Conservation (phyloP, 2,888 invertebrate species). For the Nezara viridula region DNA sequence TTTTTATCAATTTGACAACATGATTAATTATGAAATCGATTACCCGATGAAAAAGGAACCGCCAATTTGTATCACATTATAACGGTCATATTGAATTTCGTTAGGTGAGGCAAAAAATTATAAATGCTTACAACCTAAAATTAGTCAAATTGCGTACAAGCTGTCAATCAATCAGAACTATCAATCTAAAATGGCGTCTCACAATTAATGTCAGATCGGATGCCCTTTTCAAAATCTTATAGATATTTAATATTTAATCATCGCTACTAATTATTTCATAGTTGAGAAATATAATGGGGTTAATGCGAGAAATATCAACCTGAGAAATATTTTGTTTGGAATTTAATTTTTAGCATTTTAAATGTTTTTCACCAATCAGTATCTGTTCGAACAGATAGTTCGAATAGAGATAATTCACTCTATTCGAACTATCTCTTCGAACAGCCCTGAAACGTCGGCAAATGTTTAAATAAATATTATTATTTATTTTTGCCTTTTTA, state of each 20-base stretch:
- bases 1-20: not conserved
- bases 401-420: too few relatives aligned
- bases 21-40: not conserved
- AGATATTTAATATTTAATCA: not conserved
- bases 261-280: not conserved
- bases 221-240: not conserved
- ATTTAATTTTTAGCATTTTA: not conserved
- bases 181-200: not conserved
- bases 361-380: too few relatives aligned
- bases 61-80: not conserved
- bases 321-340: not conserved
- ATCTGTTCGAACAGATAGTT: too few relatives aligned
- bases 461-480: too few relatives aligned
- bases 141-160: not conserved
- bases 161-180: not conserved
- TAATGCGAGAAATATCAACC: not conserved
- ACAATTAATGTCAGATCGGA: not conserved
- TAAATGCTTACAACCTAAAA: not conserved
- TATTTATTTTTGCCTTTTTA: too few relatives aligned
- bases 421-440: too few relatives aligned
- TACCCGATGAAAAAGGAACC: not conserved
- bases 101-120: not conserved
- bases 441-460: too few relatives aligned
- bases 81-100: conserved; percentile 1
- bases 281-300: not conserved